These are phyloP conservation scores for Biston stratarius DNA, from an alignment of 2,888 invertebrate species.

Conservation along the genomic window DNA sequence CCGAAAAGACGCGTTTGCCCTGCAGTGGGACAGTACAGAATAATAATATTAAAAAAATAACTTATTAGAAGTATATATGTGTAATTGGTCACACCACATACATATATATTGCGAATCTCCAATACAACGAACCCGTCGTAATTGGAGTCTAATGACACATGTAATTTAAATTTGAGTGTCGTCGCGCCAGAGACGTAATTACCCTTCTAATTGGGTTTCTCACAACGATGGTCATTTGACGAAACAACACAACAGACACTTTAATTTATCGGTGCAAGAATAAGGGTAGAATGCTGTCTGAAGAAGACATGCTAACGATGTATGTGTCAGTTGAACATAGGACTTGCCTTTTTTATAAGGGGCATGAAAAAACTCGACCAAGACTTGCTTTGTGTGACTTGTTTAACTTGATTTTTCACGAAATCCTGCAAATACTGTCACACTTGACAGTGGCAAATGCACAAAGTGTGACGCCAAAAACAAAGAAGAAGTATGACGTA, in stretches of 20 bases:
- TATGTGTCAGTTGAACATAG: slow-evolving; percentile 2
- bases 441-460: no score
- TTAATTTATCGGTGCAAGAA: slow-evolving; percentile 43
- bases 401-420: no score
- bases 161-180: slow-evolving; percentile 57
- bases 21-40: no score
- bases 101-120: slow-evolving; percentile 34
- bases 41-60: no score
- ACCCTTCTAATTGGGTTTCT: slow-evolving; percentile 68
- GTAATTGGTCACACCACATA: neutral
- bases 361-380: no score
- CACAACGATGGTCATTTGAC: slow-evolving; percentile 54
- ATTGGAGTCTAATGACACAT: slow-evolving; percentile 58
- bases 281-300: slow-evolving; percentile 35
- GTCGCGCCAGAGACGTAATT: slow-evolving; percentile 56
- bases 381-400: no score
- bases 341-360: no score
- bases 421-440: no score
- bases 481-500: no score
- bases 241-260: slow-evolving; percentile 48
- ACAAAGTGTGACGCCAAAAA: no score
- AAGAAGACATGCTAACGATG: slow-evolving; percentile 24
- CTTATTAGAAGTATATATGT: neutral
- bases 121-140: slow-evolving; percentile 44
- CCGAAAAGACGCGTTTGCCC: no score